Conservation (phyloP, 2,797 vertebrate genomes). For the Lerista edwardsae region DNA sequence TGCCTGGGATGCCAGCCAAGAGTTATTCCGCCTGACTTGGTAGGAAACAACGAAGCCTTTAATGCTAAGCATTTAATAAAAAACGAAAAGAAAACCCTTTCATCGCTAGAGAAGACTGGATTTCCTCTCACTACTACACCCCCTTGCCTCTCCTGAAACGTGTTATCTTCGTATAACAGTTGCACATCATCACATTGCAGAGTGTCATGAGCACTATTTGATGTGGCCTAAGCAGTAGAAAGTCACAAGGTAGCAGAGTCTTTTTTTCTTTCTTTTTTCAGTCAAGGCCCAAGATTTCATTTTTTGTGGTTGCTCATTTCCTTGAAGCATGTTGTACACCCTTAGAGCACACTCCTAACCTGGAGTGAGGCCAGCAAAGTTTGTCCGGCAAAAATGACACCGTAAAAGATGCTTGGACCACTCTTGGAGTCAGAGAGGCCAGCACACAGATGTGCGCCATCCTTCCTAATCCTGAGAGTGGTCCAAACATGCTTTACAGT, state of each 20-base stretch:
- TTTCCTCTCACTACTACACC: not conserved
- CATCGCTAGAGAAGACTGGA: not conserved
- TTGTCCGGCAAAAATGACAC: too few species aligned
- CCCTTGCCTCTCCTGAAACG: not conserved
- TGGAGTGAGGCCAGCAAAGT: too few species aligned
- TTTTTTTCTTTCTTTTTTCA: not conserved
- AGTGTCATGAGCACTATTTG: not conserved
- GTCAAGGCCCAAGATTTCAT: not conserved
- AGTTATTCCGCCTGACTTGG: constrained; percentile 23
- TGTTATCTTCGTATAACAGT: not conserved
- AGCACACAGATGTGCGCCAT: too few species aligned
- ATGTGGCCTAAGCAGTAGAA: constrained; percentile 6
- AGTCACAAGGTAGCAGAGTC: not conserved
- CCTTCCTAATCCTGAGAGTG: too few species aligned
- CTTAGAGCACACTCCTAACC: too few species aligned
- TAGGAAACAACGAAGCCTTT: constrained; percentile 37
- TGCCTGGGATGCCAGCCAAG: constrained; percentile 42
- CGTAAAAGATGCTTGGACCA: too few species aligned
- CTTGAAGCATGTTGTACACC: not conserved
- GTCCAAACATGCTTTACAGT: too few species aligned
- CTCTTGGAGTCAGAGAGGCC: too few species aligned
- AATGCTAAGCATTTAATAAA: constrained; percentile 11
- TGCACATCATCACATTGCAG: not conserved
- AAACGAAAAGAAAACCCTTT: constrained; percentile 27
- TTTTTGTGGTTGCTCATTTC: not conserved